Base-by-base conservation (phyloP, 2,888 invertebrate genomes). In the Steinernema carpocapsae region DNA sequence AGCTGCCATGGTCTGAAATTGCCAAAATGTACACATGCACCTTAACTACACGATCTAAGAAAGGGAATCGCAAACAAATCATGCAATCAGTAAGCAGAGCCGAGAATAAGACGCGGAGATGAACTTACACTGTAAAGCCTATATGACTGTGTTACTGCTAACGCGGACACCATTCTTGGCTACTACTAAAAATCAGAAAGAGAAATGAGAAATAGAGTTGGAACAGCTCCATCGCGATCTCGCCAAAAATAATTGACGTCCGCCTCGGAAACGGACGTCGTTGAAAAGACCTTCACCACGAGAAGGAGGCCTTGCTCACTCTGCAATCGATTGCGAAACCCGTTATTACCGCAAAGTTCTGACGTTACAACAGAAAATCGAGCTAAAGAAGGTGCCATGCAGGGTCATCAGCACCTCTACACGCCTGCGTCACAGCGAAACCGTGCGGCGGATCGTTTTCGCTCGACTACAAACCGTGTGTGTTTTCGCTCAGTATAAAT, bases 201-300 rank as follows among this genome's bases (percentile, higher is more conserved):
- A 37, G 10, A 37, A 37, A n/a, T n/a, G n/a, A n/a, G n/a, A n/a
- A n/a, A n/a, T n/a, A n/a, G n/a, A n/a, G n/a, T n/a, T n/a, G n/a
- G n/a, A n/a, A 48, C 48, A 48, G 14, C 3, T 48, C 19, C 48
- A 48, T 48, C 48, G 3, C 14, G 37, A 37, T 37, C 37, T 37
- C 37, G 48, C 48, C n/a, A n/a, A 32, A 64, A 64, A 64, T 64
- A 64, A 64, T 64, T 64, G 64, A n/a, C 64, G 64, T 64, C 64
- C 32, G 64, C 37, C 2, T 12, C 12, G 32, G 37, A 64, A 29
- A 48, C 48, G 48, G 19, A 14, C 48, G 32, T 12, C 37, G n/a
- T n/a, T n/a, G 4, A 26, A 64, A 64, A 64, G 64, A 64, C 64
- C 64, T 64, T 64, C 32, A 64, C 64, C n/a, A n/a, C n/a, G n/a